These are phyloP conservation scores for Drosophila nebulosa DNA, from an alignment of 1,140 invertebrate species.

Conservation along the genomic window DNA sequence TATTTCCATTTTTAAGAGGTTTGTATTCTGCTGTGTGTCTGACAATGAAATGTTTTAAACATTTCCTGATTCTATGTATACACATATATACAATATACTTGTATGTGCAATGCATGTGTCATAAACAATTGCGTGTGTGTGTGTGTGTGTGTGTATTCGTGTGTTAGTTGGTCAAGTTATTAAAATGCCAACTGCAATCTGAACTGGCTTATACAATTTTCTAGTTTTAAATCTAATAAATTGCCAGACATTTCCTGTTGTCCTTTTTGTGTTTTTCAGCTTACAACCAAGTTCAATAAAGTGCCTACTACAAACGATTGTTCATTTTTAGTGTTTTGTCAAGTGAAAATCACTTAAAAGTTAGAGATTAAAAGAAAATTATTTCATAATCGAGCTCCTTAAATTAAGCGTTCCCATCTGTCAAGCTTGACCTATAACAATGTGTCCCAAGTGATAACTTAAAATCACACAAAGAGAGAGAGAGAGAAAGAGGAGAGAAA, in stretches of 20 bases:
- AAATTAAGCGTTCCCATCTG: no score
- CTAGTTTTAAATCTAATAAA: neutral
- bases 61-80: neutral
- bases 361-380: no score
- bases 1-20: constrained; percentile 9
- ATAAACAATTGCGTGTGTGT: constrained; percentile 28
- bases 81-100: neutral
- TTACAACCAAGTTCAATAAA: neutral
- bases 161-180: constrained; percentile 25
- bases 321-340: neutral
- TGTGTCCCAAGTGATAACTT: no score
- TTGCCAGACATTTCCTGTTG: neutral
- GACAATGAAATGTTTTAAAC: constrained; percentile 31
- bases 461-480: no score
- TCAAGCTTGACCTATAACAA: no score
- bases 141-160: neutral
- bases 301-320: neutral
- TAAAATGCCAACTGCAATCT: constrained; percentile 45
- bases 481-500: no score
- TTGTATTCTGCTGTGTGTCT: neutral
- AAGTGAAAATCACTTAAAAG: neutral
- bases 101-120: constrained; percentile 13
- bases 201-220: neutral
- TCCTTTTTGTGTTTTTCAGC: neutral
- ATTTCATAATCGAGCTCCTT: no score